These are phyloP conservation scores for Nemurella pictetii DNA, from an alignment of 2,888 invertebrate genomes.

Conservation along the genomic window DNA sequence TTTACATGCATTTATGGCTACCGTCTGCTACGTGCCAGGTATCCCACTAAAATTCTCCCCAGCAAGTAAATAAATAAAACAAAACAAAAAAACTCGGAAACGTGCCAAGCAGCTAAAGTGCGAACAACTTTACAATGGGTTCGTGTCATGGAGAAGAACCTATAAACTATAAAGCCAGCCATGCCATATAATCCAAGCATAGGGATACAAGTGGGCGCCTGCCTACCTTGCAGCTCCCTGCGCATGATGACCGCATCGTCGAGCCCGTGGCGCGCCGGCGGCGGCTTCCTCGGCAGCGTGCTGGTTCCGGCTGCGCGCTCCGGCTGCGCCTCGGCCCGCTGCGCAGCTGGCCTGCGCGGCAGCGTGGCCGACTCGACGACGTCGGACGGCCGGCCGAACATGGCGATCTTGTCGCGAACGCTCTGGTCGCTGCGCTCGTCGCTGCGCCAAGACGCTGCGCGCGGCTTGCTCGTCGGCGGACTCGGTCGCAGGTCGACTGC, in stretches of 20 bases:
- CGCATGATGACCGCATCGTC: conserved; percentile 1
- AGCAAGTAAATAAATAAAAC: too few species aligned
- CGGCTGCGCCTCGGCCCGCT: not conserved
- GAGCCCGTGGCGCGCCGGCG: not conserved
- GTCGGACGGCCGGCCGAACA: conserved; percentile 63
- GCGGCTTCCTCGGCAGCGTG: conserved; percentile 44
- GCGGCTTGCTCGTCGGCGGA: conserved; percentile 19
- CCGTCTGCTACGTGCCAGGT: too few species aligned
- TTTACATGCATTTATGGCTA: too few species aligned
- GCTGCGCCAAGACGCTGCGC: conserved; percentile 57
- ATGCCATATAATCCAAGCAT: too few species aligned
- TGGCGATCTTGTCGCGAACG: conserved; percentile 83
- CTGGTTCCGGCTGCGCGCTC: conserved; percentile 34
- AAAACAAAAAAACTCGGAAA: too few species aligned
- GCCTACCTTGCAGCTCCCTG: conserved; percentile 12
- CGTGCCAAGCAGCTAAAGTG: too few species aligned
- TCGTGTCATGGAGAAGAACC: too few species aligned
- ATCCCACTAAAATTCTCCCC: too few species aligned
- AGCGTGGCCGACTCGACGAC: not conserved
- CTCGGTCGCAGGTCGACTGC: not conserved
- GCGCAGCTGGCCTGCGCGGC: not conserved
- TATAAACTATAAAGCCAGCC: too few species aligned
- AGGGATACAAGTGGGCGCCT: too few species aligned
- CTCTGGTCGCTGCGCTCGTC: conserved; percentile 80
- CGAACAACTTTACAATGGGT: too few species aligned